phyloP scores from a whole-genome alignment of 2,888 invertebrate species.

The Phortica okadai region DNA sequence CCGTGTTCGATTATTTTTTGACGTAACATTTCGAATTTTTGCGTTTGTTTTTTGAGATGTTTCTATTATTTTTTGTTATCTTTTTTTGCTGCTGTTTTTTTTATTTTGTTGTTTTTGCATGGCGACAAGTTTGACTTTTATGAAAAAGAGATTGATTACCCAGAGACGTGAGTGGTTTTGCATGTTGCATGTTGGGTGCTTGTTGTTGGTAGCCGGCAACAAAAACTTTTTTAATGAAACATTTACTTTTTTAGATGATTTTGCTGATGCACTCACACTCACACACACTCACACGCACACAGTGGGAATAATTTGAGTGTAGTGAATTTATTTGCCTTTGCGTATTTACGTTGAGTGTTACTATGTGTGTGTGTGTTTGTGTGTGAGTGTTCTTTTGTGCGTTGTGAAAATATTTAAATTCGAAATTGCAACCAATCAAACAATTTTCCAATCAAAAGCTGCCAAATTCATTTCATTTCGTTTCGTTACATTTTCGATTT shows the following conservation, averaged over 20 bases:
- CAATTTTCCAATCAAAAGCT: conserved; percentile 69
- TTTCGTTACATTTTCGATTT: conserved; percentile 13
- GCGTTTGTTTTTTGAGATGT: neutral
- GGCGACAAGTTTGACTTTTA: conserved; percentile 64
- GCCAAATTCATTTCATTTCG: conserved; percentile 37
- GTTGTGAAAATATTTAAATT: conserved; percentile 68
- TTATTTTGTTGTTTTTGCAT: conserved; percentile 34
- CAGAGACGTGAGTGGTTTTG: conserved; percentile 66
- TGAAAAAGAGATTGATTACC: conserved; percentile 67
- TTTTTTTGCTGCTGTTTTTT: conserved; percentile 29
- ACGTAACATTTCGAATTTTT: conserved; percentile 35
- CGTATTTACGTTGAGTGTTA: neutral
- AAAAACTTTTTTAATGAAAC: conserved; percentile 14
- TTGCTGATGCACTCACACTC: neutral
- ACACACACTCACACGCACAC: neutral
- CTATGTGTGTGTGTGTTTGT: neutral
- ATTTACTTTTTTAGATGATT: conserved; percentile 8
- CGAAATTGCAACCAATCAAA: conserved; percentile 70
- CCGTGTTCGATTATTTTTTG: conserved; percentile 28
- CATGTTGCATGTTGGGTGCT: conserved; percentile 52
- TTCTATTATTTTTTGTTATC: neutral
- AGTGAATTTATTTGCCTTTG: neutral
- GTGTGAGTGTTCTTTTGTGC: conserved; percentile 46
- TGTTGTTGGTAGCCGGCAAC: neutral
- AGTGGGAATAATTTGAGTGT: neutral